Base-by-base conservation (phyloP, 2,113 vertebrate genomes). In the Thomomys bottae region DNA sequence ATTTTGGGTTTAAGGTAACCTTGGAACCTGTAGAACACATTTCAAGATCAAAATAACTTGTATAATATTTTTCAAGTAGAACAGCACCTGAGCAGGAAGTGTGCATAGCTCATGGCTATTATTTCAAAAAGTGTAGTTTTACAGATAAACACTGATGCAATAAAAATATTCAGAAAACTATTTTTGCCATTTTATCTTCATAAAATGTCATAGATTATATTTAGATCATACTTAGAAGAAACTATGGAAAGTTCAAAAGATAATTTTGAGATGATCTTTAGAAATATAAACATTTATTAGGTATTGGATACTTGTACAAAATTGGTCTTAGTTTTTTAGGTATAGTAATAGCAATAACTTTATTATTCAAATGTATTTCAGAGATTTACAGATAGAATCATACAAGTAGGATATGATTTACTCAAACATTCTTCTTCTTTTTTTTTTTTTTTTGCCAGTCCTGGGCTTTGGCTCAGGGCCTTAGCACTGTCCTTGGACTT, bases 341-440 rank as follows among this genome's bases (percentile, higher is more conserved):
- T 93, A 17, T 87, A 18, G 63, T 84, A 66, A 84, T 87, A 76
- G 2, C 42, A 79, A 9, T 71, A 30, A 17, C 8, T 78, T 87
- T 76, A 57, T 88, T 88, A 70, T 81, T 87, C 63, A 82, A 81
- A 54, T 59, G 23, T 5, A 76, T 8, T 6, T 38, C 12, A 75
- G 67, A 92, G 15, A 42, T 92, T 94, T 90, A 70, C 54, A 88
- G 36, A 71, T 84, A 45, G 87, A 92, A 70, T 72, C n/a, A 38
- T 64, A 7, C 77, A 82, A 18, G 4, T 72, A 81, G 36, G 45
- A 11, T 88, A 88, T 88, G 57, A 26, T 88, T 78, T 72, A 78
- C n/a, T n/a, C n/a, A n/a, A n/a, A n/a, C n/a, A n/a, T n/a, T n/a
- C n/a, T n/a, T n/a, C n/a, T n/a, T n/a, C n/a, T n/a, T n/a, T n/a